These are phyloP conservation scores for Cantharis nigra DNA, from an alignment of 2,888 invertebrate species.

Conservation along the genomic window DNA sequence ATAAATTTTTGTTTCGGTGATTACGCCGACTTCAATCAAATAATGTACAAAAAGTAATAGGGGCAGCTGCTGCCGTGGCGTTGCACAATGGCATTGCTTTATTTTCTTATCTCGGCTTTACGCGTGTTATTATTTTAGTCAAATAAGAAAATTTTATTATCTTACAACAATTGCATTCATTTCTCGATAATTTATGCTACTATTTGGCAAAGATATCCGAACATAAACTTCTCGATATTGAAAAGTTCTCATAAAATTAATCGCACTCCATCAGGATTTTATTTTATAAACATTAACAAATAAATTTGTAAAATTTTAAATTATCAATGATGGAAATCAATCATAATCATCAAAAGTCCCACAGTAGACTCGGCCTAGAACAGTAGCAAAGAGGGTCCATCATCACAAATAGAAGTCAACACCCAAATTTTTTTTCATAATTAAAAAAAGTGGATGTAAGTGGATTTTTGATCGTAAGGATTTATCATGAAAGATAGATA, in stretches of 20 bases:
- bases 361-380: too few relatives aligned
- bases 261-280: neutral
- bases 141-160: neutral
- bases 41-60: neutral
- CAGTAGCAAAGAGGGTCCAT: too few relatives aligned
- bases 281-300: neutral
- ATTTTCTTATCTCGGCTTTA: neutral
- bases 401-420: too few relatives aligned
- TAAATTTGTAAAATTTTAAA: neutral
- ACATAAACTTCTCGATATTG: neutral
- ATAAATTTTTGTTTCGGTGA: neutral
- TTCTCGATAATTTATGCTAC: neutral
- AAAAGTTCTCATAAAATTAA: conserved; percentile 26
- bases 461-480: too few relatives aligned
- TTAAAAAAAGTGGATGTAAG: too few relatives aligned
- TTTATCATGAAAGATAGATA: too few relatives aligned
- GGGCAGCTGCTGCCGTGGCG: neutral
- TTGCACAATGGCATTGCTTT: neutral
- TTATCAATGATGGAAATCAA: too few relatives aligned
- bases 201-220: neutral
- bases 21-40: neutral
- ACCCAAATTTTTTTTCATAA: too few relatives aligned
- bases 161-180: neutral
- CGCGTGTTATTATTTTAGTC: neutral
- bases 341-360: too few relatives aligned